These are phyloP conservation scores for Bombus picipes DNA, from an alignment of 1,140 invertebrate genomes.

Conservation along the genomic window DNA sequence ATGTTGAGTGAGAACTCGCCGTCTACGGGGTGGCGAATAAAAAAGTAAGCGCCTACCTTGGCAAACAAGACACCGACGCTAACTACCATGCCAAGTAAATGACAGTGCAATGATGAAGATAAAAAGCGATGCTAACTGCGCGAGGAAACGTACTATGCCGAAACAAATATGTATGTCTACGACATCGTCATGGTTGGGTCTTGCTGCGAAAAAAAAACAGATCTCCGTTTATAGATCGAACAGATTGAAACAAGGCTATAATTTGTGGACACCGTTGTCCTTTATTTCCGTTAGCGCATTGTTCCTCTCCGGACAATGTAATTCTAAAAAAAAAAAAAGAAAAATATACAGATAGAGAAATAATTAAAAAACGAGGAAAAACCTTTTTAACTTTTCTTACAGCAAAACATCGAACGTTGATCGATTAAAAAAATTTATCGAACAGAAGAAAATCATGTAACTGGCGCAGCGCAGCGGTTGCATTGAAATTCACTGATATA, in stretches of 20 bases:
- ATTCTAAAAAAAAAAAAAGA: neutral
- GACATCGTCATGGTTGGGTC: neutral
- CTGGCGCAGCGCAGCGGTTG: neutral
- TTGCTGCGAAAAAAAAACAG: neutral
- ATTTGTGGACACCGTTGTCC: neutral
- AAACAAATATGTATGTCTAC: conserved; percentile 3
- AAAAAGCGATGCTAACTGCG: conserved; percentile 2
- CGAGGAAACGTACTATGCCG: neutral
- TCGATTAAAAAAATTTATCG: neutral
- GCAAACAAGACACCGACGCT: conserved; percentile 17
- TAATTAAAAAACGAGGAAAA: no score
- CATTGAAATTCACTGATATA: neutral
- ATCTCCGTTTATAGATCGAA: conserved; percentile 29
- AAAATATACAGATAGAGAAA: neutral
- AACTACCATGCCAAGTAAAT: conserved; percentile 36
- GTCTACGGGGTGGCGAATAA: conserved; percentile 67
- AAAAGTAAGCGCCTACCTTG: conserved; percentile 50
- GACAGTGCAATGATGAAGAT: neutral
- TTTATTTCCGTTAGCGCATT: conserved; percentile 4
- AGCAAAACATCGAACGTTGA: no score
- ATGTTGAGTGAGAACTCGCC: conserved; percentile 69
- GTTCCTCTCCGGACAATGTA: neutral
- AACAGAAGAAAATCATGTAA: neutral
- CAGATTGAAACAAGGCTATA: neutral
- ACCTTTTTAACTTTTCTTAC: neutral